Conservation (phyloP, 2,113 vertebrate species). For the Chrysochloris asiatica region DNA sequence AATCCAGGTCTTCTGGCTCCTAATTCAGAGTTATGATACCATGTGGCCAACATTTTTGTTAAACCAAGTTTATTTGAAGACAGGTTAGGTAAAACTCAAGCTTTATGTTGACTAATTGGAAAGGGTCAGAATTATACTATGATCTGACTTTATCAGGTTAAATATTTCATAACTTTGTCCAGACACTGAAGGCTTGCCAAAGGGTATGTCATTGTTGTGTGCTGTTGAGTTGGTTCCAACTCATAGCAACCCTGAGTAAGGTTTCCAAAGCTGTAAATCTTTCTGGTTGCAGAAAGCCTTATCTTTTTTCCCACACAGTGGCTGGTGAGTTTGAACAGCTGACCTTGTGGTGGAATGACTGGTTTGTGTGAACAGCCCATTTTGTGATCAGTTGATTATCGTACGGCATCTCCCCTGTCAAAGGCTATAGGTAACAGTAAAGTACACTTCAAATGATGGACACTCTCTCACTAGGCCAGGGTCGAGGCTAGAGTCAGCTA, state of each 20-base stretch:
- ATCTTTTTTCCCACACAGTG: too few relatives aligned
- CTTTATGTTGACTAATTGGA: not conserved
- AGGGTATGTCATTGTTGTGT: too few relatives aligned
- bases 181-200: not conserved
- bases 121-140: not conserved
- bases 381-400: too few relatives aligned
- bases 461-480: not conserved
- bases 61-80: not conserved
- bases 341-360: too few relatives aligned
- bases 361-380: too few relatives aligned
- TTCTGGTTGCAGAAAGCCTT: too few relatives aligned
- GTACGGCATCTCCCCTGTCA: too few relatives aligned
- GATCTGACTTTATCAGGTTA: not conserved
- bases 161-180: not conserved
- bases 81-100: conserved; percentile 3
- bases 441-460: not conserved
- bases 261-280: too few relatives aligned
- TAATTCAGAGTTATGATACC: not conserved
- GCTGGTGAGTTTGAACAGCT: too few relatives aligned
- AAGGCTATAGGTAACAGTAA: not conserved
- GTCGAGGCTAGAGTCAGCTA: not conserved
- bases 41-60: not conserved
- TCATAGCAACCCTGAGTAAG: too few relatives aligned
- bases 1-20: not conserved
- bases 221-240: too few relatives aligned